Evolutionary conservation across 2,113 vertebrate species (phyloP).

Genomic region (Tychaedon coryphoeus): DNA sequence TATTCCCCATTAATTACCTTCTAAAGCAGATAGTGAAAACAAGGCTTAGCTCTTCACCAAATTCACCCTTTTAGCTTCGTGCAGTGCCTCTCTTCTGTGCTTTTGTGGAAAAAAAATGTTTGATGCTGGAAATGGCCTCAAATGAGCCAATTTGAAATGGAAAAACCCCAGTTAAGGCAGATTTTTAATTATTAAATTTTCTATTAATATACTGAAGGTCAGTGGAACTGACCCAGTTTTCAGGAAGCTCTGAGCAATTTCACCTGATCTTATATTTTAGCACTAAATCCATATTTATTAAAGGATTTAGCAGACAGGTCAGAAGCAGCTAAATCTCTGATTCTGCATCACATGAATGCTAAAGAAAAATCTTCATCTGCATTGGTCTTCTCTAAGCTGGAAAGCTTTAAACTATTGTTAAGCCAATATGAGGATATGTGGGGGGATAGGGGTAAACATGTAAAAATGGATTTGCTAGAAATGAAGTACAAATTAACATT

Average conservation of each 20-base stretch:
- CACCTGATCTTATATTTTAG: slow-evolving; percentile 38
- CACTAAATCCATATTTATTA: slow-evolving; percentile 59
- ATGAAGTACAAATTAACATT: slow-evolving; percentile 21
- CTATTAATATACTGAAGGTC: slow-evolving; percentile 42
- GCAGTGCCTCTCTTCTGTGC: background rate
- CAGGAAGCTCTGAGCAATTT: slow-evolving; percentile 41
- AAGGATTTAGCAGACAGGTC: slow-evolving; percentile 47
- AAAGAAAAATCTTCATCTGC: background rate
- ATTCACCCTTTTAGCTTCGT: background rate
- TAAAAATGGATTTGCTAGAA: slow-evolving; percentile 35
- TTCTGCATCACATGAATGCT: slow-evolving; percentile 39
- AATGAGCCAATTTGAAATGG: background rate
- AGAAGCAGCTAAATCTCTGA: slow-evolving; percentile 2
- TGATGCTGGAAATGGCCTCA: background rate
- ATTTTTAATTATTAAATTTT: slow-evolving; percentile 54
- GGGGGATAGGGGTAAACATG: background rate
- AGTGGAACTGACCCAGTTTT: slow-evolving; percentile 22
- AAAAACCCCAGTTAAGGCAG: slow-evolving; percentile 21
- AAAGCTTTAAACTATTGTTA: background rate
- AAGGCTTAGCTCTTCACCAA: background rate
- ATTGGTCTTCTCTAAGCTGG: background rate
- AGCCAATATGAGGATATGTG: slow-evolving; percentile 6
- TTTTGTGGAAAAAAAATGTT: background rate
- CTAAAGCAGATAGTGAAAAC: background rate
- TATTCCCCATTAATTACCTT: background rate